phyloP scores from a whole-genome alignment of 2,797 vertebrate genomes.

The Bradypus variegatus region DNA sequence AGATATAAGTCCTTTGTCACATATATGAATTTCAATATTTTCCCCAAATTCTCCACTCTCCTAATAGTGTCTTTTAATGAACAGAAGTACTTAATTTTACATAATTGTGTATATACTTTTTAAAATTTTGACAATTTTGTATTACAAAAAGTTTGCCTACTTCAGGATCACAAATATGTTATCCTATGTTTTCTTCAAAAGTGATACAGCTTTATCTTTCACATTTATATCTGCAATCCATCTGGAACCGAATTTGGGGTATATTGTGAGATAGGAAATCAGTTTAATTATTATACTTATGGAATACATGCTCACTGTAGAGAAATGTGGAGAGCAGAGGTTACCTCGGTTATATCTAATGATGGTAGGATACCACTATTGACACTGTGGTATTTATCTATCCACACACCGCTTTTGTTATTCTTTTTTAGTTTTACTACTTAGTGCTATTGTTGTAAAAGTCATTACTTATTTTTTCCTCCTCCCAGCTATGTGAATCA shows the following conservation, averaged over 20 bases:
- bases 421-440: neutral
- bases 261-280: neutral
- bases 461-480: neutral
- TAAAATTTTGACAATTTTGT: no score
- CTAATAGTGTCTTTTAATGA: neutral
- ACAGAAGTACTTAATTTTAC: neutral
- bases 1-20: neutral
- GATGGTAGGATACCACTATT: neutral
- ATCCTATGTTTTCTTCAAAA: neutral
- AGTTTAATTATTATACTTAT: constrained; percentile 18
- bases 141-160: neutral
- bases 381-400: neutral
- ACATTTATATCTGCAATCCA: neutral
- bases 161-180: neutral
- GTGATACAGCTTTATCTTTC: neutral
- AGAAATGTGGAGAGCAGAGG: neutral
- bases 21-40: neutral
- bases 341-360: neutral
- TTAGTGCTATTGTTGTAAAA: neutral
- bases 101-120: no score
- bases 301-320: neutral
- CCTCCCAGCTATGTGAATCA: neutral
- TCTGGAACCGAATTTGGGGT: neutral
- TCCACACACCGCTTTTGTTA: neutral
- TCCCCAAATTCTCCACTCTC: neutral